These are phyloP conservation scores for Tetraneura akinire DNA, from an alignment of 1,140 invertebrate species.

Conservation along the genomic window DNA sequence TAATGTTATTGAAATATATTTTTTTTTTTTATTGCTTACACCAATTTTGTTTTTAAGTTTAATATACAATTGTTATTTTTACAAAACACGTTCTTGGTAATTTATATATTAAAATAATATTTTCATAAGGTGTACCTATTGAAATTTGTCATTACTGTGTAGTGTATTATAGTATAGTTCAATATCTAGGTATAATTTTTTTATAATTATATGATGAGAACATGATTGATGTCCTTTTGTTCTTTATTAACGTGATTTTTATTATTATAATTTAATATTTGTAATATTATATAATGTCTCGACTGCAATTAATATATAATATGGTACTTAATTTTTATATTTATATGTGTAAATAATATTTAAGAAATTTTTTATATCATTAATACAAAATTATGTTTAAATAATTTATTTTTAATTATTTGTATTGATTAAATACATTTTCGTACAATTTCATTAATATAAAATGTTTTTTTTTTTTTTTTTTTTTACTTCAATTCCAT, in stretches of 20 bases:
- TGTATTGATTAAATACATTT: background rate
- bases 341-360: background rate
- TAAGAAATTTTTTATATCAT: constrained; percentile 1
- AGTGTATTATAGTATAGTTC: background rate
- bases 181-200: no score
- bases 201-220: no score
- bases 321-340: constrained; percentile 9
- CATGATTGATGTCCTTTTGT: no score
- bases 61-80: background rate
- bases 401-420: constrained; percentile 8
- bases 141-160: background rate
- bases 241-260: constrained; percentile 11
- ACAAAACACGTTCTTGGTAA: background rate
- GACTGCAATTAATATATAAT: constrained; percentile 23
- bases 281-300: constrained; percentile 10
- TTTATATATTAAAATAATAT: background rate
- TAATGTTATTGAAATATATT: background rate
- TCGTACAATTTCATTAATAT: background rate
- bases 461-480: background rate
- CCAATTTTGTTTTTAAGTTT: constrained; percentile 20
- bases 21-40: constrained; percentile 11
- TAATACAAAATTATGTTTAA: background rate
- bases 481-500: no score
- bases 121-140: background rate
- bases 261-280: background rate